These are phyloP conservation scores for Dryas iulia DNA, from an alignment of 1,140 invertebrate species.

Conservation along the genomic window DNA sequence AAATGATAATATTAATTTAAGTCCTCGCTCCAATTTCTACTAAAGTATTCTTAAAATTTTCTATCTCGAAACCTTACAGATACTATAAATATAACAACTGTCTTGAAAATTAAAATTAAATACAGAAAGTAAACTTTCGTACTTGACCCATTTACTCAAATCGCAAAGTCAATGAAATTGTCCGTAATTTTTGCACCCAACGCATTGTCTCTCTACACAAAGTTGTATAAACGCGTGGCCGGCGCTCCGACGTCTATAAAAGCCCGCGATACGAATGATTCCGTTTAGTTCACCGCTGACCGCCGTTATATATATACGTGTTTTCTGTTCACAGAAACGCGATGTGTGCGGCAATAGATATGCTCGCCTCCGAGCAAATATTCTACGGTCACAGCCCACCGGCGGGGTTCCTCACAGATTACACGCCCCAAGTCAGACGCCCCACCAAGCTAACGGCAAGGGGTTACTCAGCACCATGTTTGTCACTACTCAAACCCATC, in stretches of 20 bases:
- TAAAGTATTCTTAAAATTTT: neutral
- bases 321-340: conserved; percentile 43
- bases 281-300: conserved; percentile 58
- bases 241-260: conserved; percentile 56
- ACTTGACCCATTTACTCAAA: conserved; percentile 34
- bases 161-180: conserved; percentile 37
- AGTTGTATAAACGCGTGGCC: conserved; percentile 48
- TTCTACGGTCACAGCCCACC: conserved; percentile 85
- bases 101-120: conserved; percentile 11
- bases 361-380: conserved; percentile 85
- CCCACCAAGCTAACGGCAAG: conserved; percentile 54
- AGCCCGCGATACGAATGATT: conserved; percentile 36
- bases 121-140: neutral
- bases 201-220: conserved; percentile 40
- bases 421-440: conserved; percentile 60
- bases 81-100: neutral
- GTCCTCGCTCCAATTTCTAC: neutral
- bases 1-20: neutral
- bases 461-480: conserved; percentile 59
- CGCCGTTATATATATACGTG: conserved; percentile 38
- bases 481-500: conserved; percentile 62
- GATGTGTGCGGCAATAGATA: conserved; percentile 77
- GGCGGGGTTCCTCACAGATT: conserved; percentile 82
- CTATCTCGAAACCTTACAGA: neutral
- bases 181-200: conserved; percentile 28